Evolutionary conservation across 2,113 vertebrate genomes (phyloP), one percentile per base, ranked within the genome.

Genomic region (Phoxinus phoxinus): DNA sequence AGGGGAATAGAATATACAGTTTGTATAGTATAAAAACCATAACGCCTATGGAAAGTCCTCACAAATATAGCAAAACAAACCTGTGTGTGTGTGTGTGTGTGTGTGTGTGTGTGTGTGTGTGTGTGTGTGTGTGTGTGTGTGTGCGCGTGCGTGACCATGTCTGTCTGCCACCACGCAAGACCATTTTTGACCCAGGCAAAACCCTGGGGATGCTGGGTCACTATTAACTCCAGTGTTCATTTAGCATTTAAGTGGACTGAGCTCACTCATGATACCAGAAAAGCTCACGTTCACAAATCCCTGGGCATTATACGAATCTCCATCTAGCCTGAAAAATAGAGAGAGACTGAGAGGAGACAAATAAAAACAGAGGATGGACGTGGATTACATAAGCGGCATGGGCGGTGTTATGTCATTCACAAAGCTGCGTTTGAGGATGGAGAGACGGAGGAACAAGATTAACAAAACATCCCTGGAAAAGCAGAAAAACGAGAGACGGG

Each of bases 321-420:
- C 25, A 75, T 46, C 72, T 48, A 67, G 73, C 15, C 13, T 71
- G 51, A 74, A 56, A 37, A 58, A 73, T 12, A 77, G 19, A 63
- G 25, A 10, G 58, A 84, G 61, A 69, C 4, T 27, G 58, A 77
- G 59, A 71, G 23, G 32, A 61, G 56, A 59, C 12, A 41, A 51
- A 76, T 30, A 76, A 69, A 69, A 35, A 8, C 15, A 58, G 53
- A 53, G 56, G 27, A 86, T 80, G 53, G 80, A 72, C 41, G 35
- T 37, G 23, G 27, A 74, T 88, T 88, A 76, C 63, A 86, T 86
- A 89, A 87, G 83, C 3, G 19, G 75, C 41, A 32, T 27, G 79
- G 82, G 56, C n/a, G 35, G 37, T 35, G 58, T 85, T 30, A 87
- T 85, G 83, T 74, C 83, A 85, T 63, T 72, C 69, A 65, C 83